phyloP scores from a whole-genome alignment of 1,140 invertebrate species.

The Pogonomyrmex californicus region DNA sequence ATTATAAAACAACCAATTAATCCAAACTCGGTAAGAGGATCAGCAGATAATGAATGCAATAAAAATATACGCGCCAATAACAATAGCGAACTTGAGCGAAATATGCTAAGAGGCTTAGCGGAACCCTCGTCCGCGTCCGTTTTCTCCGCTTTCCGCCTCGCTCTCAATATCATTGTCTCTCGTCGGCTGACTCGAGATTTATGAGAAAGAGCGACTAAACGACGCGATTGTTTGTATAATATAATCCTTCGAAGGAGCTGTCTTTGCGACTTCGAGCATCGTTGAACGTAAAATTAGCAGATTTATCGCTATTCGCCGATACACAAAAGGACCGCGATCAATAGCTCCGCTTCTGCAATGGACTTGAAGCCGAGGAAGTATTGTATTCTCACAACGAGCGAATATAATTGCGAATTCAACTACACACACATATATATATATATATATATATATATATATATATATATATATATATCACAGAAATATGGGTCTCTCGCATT shows the following conservation, averaged over 20 bases:
- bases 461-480: background rate
- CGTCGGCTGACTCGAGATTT: slow-evolving; percentile 50
- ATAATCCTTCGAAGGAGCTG: slow-evolving; percentile 51
- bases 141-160: slow-evolving; percentile 24
- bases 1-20: slow-evolving; percentile 82
- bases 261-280: slow-evolving; percentile 44
- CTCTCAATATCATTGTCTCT: slow-evolving; percentile 53
- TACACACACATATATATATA: no score
- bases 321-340: slow-evolving; percentile 38
- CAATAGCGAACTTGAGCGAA: slow-evolving; percentile 79
- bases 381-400: background rate
- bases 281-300: slow-evolving; percentile 59
- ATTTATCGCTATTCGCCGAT: slow-evolving; percentile 41
- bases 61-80: slow-evolving; percentile 82
- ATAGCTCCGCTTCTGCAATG: slow-evolving; percentile 12
- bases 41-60: slow-evolving; percentile 83
- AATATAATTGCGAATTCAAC: slow-evolving; percentile 27
- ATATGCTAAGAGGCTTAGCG: slow-evolving; percentile 83
- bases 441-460: no score
- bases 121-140: slow-evolving; percentile 59
- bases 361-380: background rate
- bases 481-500: background rate
- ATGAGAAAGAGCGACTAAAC: slow-evolving; percentile 54
- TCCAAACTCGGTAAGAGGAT: slow-evolving; percentile 83
- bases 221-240: slow-evolving; percentile 57